These are phyloP conservation scores for Phrynosoma platyrhinos DNA, from an alignment of 2,113 vertebrate genomes.

Conservation along the genomic window DNA sequence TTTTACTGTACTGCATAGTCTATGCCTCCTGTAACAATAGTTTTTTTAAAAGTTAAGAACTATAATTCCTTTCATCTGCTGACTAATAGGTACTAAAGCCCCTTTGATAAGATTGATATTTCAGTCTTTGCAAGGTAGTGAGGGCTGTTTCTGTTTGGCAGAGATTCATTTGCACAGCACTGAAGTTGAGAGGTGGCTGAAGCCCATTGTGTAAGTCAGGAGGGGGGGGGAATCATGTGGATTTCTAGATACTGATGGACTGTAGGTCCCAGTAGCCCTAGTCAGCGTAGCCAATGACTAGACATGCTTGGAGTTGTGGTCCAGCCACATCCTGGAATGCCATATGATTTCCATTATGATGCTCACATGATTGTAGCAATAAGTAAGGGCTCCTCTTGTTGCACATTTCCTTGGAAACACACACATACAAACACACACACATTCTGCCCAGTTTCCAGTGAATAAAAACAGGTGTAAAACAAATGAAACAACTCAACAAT, in stretches of 20 bases:
- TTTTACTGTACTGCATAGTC: neutral
- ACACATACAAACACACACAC: too few relatives aligned
- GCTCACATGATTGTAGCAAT: neutral
- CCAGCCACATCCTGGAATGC: too few relatives aligned
- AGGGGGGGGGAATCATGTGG: too few relatives aligned
- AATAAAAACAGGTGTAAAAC: too few relatives aligned
- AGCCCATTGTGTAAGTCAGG: neutral
- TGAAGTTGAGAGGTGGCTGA: neutral
- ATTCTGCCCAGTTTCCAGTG: too few relatives aligned
- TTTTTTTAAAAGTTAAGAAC: too few relatives aligned
- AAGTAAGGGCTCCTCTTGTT: neutral
- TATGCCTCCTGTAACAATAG: too few relatives aligned
- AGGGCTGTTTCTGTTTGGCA: neutral
- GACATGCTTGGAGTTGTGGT: too few relatives aligned
- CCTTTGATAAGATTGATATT: neutral
- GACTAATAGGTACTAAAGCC: neutral
- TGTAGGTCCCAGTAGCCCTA: too few relatives aligned
- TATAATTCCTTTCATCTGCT: neutral
- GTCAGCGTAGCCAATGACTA: too few relatives aligned
- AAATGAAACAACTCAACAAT: too few relatives aligned
- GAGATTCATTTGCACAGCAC: neutral
- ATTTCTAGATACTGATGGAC: neutral
- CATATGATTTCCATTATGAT: too few relatives aligned
- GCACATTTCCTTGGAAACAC: neutral
- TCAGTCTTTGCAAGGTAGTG: neutral